Evolutionary conservation across 2,888 invertebrate genomes (phyloP).

Genomic region (Agonopterix alstromeriana): DNA sequence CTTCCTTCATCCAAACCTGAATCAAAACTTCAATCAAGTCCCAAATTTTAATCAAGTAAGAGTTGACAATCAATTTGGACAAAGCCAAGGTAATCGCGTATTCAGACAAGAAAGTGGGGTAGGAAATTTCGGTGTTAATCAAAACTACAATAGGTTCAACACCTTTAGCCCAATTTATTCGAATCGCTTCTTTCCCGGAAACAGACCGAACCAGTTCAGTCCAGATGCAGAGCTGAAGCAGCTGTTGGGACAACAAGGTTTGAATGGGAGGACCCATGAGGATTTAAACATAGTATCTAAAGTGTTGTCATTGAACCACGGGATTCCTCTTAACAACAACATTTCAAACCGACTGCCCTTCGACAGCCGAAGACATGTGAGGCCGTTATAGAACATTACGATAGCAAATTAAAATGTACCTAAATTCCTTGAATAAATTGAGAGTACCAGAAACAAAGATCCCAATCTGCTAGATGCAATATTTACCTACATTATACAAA

Average conservation of each 20-base stretch:
- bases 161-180: conserved; percentile 41
- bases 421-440: neutral
- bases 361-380: conserved; percentile 55
- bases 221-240: conserved; percentile 79
- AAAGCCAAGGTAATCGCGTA: conserved; percentile 59
- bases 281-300: conserved; percentile 89
- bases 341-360: conserved; percentile 59
- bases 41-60: conserved; percentile 48
- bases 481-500: too few relatives aligned
- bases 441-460: neutral
- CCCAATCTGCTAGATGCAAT: neutral
- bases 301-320: conserved; percentile 87
- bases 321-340: conserved; percentile 69
- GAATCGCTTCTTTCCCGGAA: conserved; percentile 45
- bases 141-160: conserved; percentile 52
- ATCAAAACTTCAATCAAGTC: conserved; percentile 46
- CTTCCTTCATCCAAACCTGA: conserved; percentile 50
- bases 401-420: too few relatives aligned
- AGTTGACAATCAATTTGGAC: conserved; percentile 40
- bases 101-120: conserved; percentile 77
- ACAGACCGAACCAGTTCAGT: conserved; percentile 51
- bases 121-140: conserved; percentile 80
- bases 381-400: conserved; percentile 17
- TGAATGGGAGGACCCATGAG: conserved; percentile 79
- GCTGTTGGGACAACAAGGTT: conserved; percentile 80